Percentiles rank a stretch among this genome's conserved stretches.
Evolutionary conservation across 2,888 invertebrate species (phyloP).

Genomic region (Steinernema hermaphroditum): DNA sequence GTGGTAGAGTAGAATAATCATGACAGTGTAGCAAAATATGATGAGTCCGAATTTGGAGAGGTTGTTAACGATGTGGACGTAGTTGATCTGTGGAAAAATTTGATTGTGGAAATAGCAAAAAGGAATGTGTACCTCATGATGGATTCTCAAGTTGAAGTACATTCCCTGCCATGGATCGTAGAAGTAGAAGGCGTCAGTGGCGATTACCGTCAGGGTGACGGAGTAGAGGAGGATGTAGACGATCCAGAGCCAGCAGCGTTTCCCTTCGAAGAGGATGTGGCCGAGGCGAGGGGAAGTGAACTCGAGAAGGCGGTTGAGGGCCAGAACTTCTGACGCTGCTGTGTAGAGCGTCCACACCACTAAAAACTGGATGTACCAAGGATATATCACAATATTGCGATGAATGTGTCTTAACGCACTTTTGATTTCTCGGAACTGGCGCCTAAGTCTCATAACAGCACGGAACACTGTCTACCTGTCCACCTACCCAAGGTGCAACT

Average conservation of each 20-base stretch:
- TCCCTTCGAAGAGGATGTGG: background rate
- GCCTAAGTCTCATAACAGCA: no score
- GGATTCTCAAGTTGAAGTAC: background rate
- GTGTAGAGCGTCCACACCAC: background rate
- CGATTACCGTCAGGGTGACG: background rate
- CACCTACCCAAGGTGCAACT: no score
- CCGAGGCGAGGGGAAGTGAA: background rate
- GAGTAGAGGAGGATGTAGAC: background rate
- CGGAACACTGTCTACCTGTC: no score
- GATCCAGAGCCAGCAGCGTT: slow-evolving; percentile 14
- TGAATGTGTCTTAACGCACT: no score
- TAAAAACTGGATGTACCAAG: background rate
- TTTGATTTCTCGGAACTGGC: no score
- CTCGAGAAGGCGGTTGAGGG: background rate
- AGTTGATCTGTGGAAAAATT: background rate
- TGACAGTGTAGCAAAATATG: background rate
- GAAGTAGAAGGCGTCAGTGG: slow-evolving; percentile 1
- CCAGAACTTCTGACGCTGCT: background rate
- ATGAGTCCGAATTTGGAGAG: background rate
- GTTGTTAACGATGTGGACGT: slow-evolving; percentile 4
- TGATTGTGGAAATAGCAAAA: no score
- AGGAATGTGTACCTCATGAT: slow-evolving; percentile 19
- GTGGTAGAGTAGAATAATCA: background rate
- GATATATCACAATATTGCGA: no score
- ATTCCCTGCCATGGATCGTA: slow-evolving; percentile 24